Percentiles rank a stretch among this genome's conserved stretches.
Conservation (phyloP, 53 echinoderm and acorn worm genomes). For the Holothuria leucospilota region DNA sequence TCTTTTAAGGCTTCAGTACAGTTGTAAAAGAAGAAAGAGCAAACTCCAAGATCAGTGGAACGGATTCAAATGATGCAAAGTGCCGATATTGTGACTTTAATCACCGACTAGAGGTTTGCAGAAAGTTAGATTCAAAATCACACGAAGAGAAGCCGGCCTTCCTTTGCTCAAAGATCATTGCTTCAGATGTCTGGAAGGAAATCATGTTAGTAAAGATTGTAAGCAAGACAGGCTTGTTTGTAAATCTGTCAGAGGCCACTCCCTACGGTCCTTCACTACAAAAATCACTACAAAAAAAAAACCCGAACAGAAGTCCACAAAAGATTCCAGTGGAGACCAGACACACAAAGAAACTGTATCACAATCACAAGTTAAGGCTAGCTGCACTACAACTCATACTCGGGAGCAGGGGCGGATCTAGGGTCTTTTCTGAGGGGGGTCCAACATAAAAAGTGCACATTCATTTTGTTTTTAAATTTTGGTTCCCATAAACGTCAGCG, state of each 20-base stretch:
- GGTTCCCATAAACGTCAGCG: no score
- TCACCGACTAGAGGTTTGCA: conserved; percentile 55
- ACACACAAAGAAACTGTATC: background rate
- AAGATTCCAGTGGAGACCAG: background rate
- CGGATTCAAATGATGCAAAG: background rate
- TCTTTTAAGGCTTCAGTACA: conserved; percentile 12
- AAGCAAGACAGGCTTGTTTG: conserved; percentile 52
- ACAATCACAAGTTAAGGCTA: background rate
- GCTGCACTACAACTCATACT: background rate
- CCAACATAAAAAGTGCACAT: no score
- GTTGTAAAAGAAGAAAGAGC: background rate
- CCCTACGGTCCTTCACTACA: conserved; percentile 67
- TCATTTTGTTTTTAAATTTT: no score
- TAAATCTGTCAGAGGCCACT: conserved; percentile 49
- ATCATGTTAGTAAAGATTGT: conserved; percentile 65
- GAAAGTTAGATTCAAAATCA: conserved; percentile 53
- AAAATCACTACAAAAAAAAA: conserved; percentile 60
- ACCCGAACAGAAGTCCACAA: background rate
- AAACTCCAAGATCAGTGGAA: background rate
- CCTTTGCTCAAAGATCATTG: conserved; percentile 62
- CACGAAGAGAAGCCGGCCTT: conserved; percentile 46
- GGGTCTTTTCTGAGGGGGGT: no score
- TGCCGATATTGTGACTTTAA: conserved; percentile 44
- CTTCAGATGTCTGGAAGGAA: conserved; percentile 63
- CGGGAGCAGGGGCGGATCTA: no score